Base-by-base conservation (phyloP, 2,888 invertebrate species). In the Amorpha juglandis region DNA sequence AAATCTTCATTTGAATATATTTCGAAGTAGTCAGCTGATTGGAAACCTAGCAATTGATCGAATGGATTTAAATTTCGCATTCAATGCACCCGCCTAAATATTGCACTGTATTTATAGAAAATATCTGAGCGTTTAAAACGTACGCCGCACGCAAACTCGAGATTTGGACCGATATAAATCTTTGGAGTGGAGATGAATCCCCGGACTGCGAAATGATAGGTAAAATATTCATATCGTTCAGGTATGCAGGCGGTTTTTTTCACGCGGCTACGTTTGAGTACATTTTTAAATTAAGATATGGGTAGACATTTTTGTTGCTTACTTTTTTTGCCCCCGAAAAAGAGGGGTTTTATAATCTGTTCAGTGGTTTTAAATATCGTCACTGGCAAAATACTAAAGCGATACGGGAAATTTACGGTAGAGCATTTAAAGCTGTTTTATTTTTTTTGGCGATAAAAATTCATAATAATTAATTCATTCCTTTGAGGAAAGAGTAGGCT, bases 141-240 rank as follows among this genome's bases (percentile, higher is more conserved):
- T 79, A 74, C 72, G 76, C 74, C 75, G 71, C 75, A 80, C 76
- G 86, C 88, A 87, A 86, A 87, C 87, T 86, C 82, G 78, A 89
- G 84, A 90, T 90, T 90, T 88, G 78, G 75, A 75, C 80, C 83
- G 88, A 86, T 84, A 90, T 91, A 92, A 91, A 92, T 92, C 91
- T 90, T 90, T 89, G 88, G 82, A 87, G 86, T 84, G 82, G 80
- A 89, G 87, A 90, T 90, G 89, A 89, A 92, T 91, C 87, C 79
- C 82, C 78, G 81, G 83, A 86, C 88, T 88, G 81, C 86, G 88
- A 90, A 88, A 90, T 91, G 90, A 88, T 91, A 90, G 84, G 87
- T 92, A 84, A 91, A 91, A 90, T 91, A 92, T 92, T 92, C 88
- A 91, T 85, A 68, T 72, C 81, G 75, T 85, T 87, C 83, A 83